Base-by-base conservation (phyloP, 2,113 vertebrate genomes). In the Xenotilapia longispinis region DNA sequence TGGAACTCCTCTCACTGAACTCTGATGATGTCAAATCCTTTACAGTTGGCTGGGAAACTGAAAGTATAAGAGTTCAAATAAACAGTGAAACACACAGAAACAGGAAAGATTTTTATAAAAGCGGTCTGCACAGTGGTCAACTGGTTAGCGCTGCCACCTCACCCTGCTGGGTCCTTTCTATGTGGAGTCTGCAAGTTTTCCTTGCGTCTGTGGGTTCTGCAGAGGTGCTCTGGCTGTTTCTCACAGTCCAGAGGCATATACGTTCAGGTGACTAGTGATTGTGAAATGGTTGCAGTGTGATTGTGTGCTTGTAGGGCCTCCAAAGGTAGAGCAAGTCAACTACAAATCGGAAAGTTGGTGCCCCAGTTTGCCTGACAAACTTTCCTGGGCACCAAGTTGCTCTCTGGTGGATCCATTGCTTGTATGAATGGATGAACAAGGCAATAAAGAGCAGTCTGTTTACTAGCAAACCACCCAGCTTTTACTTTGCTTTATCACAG, bases 31-130 rank as follows among this genome's bases (percentile, higher is more conserved):
- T 75, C 42, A 75, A 49, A 75, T 73, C 3, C 26, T 73, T 73
- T 47, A 45, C 70, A 47, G 42, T 28, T 28, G 14, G 42, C 38
- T 10, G 68, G 38, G 13, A 73, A 45, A 23, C 68, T 45, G 8
- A 45, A 42, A 73, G 40, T 26, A 73, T 23, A 15, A 45, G 68
- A 73, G 21, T 73, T 70, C 65, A 26, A 70, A 70, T 70, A 45
- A 73, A 28, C 38, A 45, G 40, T 45, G 68, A 45, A 73, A 45
- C 13, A 9, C 38, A 73, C 7, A 45, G 68, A 45, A 28, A 73
- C 68, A 7, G 40, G 40, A 73, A 23, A 17, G 40, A 3, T 45
- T 45, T 70, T 45, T 15, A 9, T 15, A 70, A 23, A 70, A 40
- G 36, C 5, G 3, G 65, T 42, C 38, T 73, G 40, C 68, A 47